Conservation (phyloP, 2,113 vertebrate genomes). For the Bostrychus sinensis region DNA sequence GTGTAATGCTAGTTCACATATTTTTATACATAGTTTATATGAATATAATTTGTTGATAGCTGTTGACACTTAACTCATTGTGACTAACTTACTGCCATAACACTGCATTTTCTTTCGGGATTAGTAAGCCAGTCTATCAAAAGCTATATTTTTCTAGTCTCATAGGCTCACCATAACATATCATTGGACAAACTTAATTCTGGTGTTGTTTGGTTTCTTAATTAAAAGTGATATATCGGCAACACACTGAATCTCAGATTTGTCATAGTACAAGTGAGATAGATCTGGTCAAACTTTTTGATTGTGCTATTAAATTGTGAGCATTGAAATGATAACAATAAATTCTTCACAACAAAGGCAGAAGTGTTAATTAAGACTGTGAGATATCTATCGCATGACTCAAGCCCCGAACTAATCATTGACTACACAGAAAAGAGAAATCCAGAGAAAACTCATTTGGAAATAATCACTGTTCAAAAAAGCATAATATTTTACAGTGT, state of each 20-base stretch:
- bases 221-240: not conserved
- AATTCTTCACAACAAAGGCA: conserved; percentile 51
- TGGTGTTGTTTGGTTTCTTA: not conserved
- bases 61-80: not conserved
- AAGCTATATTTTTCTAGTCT: not conserved
- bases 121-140: not conserved
- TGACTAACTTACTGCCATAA: not conserved
- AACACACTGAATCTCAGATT: conserved; percentile 29
- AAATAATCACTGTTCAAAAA: conserved; percentile 73
- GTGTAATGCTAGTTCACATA: not conserved
- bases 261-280: conserved; percentile 45
- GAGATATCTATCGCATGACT: conserved; percentile 70
- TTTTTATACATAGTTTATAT: not conserved
- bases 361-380: conserved; percentile 54
- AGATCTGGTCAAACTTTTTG: conserved; percentile 51
- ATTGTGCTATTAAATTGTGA: conserved; percentile 79
- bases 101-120: too few species aligned
- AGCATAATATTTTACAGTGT: conserved; percentile 80
- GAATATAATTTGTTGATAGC: not conserved
- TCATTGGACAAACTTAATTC: not conserved
- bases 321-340: conserved; percentile 52
- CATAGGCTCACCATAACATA: too few species aligned
- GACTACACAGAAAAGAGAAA: conserved; percentile 74
- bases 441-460: conserved; percentile 71
- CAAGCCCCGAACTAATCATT: conserved; percentile 71